A percentile compares a stretch with the other conserved stretches of the same genome.
These are phyloP conservation scores for Encarsia formosa DNA, from an alignment of 2,888 invertebrate genomes.

Conservation along the genomic window DNA sequence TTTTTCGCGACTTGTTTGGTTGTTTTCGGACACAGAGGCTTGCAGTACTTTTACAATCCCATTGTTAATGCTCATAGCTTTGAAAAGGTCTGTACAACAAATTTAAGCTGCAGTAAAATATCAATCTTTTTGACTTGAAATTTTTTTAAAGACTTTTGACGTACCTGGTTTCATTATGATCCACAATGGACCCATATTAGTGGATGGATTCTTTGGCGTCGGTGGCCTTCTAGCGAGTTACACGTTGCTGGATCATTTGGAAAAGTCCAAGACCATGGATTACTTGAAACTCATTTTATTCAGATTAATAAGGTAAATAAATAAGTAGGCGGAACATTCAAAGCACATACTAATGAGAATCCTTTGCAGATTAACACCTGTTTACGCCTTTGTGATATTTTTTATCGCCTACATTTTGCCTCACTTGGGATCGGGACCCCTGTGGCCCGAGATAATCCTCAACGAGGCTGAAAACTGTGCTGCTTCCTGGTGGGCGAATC, in stretches of 20 bases:
- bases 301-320: background rate
- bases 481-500: conserved; percentile 40
- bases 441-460: conserved; percentile 34
- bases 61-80: conserved; percentile 10
- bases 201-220: conserved; percentile 37
- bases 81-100: too few species aligned
- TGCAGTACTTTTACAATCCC: conserved; percentile 30
- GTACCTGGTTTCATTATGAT: conserved; percentile 20
- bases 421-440: conserved; percentile 38
- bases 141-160: conserved; percentile 11
- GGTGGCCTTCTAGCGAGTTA: conserved; percentile 38
- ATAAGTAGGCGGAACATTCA: too few species aligned
- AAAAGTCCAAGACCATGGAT: conserved; percentile 30
- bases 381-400: conserved; percentile 34
- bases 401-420: conserved; percentile 35
- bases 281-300: conserved; percentile 2
- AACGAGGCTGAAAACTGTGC: conserved; percentile 32
- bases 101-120: too few species aligned
- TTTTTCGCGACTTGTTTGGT: conserved; percentile 30
- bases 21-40: conserved; percentile 34
- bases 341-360: too few species aligned
- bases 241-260: conserved; percentile 32
- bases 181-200: conserved; percentile 32
- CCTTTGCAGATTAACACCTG: conserved; percentile 34
- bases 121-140: background rate